Conservation (phyloP, 1,140 invertebrate genomes). For the Cydia strobilella region DNA sequence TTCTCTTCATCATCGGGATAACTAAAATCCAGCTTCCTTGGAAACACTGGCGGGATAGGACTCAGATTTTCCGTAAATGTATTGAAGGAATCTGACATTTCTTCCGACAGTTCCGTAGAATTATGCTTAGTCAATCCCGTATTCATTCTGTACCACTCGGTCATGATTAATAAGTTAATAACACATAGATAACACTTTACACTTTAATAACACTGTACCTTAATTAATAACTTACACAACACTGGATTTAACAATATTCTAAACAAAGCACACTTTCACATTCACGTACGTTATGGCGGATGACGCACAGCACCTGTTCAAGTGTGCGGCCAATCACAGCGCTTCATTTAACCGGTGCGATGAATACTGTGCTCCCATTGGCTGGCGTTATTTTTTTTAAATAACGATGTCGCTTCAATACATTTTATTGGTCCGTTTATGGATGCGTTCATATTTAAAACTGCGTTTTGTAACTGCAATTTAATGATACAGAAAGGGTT, state of each 20-base stretch:
- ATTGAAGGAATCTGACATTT: conserved; percentile 72
- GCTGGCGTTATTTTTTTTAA: conserved; percentile 64
- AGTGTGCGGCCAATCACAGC: conserved; percentile 61
- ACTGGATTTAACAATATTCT: conserved; percentile 37
- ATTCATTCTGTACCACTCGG: conserved; percentile 73
- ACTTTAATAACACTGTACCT: conserved; percentile 50
- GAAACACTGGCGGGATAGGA: conserved; percentile 70
- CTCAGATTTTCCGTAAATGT: conserved; percentile 74
- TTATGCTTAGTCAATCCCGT: conserved; percentile 60
- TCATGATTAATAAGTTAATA: conserved; percentile 64
- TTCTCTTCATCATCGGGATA: conserved; percentile 68
- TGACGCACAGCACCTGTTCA: conserved; percentile 77
- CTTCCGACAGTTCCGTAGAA: conserved; percentile 69
- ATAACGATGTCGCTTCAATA: conserved; percentile 48
- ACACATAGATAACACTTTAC: conserved; percentile 61
- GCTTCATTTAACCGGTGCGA: conserved; percentile 65
- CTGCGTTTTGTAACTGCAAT: conserved; percentile 27
- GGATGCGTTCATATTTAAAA: conserved; percentile 44
- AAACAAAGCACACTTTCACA: conserved; percentile 70
- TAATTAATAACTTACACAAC: conserved; percentile 22
- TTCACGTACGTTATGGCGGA: conserved; percentile 73
- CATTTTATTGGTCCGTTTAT: conserved; percentile 41
- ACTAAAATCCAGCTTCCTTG: conserved; percentile 74
- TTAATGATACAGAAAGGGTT: no score
- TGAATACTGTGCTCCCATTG: conserved; percentile 62